Evolutionary conservation across 2,113 vertebrate species (phyloP).

Genomic region (Heloderma charlesbogerti): DNA sequence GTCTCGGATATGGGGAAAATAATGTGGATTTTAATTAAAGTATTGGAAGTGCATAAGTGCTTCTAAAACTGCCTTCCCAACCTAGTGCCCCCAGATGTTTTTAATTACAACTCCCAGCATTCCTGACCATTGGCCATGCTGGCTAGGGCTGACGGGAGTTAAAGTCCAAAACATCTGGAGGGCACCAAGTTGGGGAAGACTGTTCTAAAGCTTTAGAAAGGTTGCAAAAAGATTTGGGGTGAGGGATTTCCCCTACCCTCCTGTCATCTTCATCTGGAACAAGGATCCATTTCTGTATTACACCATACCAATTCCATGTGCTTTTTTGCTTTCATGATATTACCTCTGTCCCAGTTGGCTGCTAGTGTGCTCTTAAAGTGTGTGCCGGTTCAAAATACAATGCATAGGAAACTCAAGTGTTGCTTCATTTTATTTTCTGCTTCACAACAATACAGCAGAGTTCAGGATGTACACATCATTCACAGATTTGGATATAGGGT

Average conservation of each 20-base stretch:
- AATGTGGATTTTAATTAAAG: too few species aligned
- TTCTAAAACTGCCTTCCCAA: too few species aligned
- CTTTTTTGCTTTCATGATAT: neutral
- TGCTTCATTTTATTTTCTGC: conserved; percentile 62
- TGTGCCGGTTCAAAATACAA: conserved; percentile 43
- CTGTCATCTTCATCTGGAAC: neutral
- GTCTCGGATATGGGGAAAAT: neutral
- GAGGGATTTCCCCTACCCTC: neutral
- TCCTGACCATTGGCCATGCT: too few species aligned
- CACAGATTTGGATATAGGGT: conserved; percentile 53
- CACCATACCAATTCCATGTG: neutral
- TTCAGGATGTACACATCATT: conserved; percentile 60
- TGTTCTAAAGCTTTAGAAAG: neutral
- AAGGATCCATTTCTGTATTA: neutral
- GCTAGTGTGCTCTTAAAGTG: neutral
- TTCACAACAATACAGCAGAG: conserved; percentile 56
- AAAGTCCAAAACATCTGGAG: too few species aligned
- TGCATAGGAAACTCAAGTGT: conserved; percentile 55
- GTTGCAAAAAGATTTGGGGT: neutral
- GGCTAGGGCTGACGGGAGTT: too few species aligned
- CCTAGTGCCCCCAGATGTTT: too few species aligned
- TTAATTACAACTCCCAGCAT: too few species aligned
- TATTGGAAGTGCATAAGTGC: neutral
- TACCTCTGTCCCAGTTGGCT: conserved; percentile 13
- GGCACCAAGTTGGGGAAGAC: too few species aligned